Evolutionary conservation across 2,113 vertebrate genomes (phyloP).

Genomic region (Gopherus flavomarginatus): DNA sequence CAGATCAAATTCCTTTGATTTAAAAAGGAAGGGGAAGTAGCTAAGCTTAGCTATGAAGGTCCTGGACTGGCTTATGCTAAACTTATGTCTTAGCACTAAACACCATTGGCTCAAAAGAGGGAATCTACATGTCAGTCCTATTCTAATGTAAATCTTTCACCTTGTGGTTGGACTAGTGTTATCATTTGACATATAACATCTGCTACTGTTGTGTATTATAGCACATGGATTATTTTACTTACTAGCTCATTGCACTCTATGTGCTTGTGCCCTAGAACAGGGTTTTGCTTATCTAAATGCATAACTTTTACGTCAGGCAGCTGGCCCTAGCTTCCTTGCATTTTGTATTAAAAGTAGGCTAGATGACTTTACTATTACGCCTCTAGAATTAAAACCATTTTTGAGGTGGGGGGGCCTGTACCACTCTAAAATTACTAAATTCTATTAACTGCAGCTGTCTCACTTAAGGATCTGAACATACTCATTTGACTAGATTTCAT

Average conservation of each 20-base stretch:
- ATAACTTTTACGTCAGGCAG: not conserved
- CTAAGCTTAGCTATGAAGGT: not conserved
- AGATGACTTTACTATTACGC: not conserved
- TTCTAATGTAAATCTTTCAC: not conserved
- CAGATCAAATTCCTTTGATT: not conserved
- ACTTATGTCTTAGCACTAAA: not conserved
- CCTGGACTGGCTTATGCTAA: not conserved
- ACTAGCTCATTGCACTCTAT: not conserved
- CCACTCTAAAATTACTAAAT: too few species aligned
- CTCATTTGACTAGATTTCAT: not conserved
- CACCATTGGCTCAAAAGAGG: not conserved
- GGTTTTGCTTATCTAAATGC: too few species aligned
- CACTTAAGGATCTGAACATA: too few species aligned
- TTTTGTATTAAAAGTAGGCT: not conserved
- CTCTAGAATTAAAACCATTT: not conserved
- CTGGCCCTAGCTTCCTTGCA: not conserved
- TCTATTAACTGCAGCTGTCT: too few species aligned
- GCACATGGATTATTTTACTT: not conserved
- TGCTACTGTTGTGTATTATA: not conserved
- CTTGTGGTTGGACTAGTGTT: not conserved
- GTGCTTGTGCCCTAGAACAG: not conserved
- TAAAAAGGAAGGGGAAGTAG: not conserved
- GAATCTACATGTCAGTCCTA: too few species aligned
- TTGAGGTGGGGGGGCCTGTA: too few species aligned
- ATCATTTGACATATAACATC: not conserved